Evolutionary conservation across 2,113 vertebrate species (phyloP).

Genomic region (Excalfactoria chinensis): DNA sequence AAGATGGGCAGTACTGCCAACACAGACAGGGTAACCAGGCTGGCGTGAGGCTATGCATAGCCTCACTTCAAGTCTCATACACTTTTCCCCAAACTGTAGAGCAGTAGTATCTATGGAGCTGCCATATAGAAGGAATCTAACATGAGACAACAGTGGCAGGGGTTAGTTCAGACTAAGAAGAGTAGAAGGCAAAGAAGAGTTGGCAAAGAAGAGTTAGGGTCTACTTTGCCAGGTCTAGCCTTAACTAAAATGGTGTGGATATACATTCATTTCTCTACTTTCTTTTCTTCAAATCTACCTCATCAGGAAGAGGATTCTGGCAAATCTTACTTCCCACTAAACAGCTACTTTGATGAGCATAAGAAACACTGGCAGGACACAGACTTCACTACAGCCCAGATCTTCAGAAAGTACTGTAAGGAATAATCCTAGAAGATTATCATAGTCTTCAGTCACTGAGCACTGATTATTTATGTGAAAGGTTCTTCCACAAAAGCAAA

Average conservation of each 20-base stretch:
- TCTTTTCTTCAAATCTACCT: not conserved
- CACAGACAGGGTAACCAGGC: not conserved
- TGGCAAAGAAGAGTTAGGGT: not conserved
- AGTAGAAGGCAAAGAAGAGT: no score
- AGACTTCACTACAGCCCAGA: not conserved
- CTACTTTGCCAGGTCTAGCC: not conserved
- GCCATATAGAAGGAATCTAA: not conserved
- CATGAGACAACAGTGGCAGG: not conserved
- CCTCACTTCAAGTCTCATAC: not conserved
- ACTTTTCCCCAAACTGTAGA: not conserved
- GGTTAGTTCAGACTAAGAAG: not conserved
- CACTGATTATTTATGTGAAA: not conserved
- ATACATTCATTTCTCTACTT: not conserved
- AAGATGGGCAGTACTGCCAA: not conserved
- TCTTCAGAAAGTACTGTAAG: not conserved
- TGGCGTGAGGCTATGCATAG: fast-evolving
- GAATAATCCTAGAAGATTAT: not conserved
- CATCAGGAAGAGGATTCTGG: not conserved
- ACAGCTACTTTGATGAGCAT: not conserved
- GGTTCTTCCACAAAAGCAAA: not conserved
- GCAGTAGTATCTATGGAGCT: not conserved
- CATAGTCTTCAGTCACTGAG: not conserved
- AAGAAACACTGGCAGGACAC: not conserved
- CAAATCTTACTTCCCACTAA: not conserved
- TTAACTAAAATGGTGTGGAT: not conserved